Evolutionary conservation across 23 tunicate species (phyloP), one percentile per base, ranked within the genome.

Genomic region (Ascidia mentula): DNA sequence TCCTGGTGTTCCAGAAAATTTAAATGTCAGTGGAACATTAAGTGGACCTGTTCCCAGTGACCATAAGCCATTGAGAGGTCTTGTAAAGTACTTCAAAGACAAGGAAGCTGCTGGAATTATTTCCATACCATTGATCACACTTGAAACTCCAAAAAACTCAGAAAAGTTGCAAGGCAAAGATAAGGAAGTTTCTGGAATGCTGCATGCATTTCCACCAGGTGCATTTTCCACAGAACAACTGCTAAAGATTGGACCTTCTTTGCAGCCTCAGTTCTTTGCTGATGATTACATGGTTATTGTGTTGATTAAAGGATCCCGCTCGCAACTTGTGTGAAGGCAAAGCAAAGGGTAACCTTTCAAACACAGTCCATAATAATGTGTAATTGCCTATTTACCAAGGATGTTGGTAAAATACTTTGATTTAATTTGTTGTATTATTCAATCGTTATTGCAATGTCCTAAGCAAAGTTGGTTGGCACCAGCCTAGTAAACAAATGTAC

Each of bases 171-270:
- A 77, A 15, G 31, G 35, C 31, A 81, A 81, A 53, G 87, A 82
- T 42, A 82, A 86, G 40, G 79, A 75, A 36, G 76, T 86, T 15
- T 80, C 91, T 69, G 98, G 98, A 1, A 72, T 84, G 73, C 80
- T 93, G 73, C 98, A 93, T 77, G 84, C 86, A 6, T 93, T 93
- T 80, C 98, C 98, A 15, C 98, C 98, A 31, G 79, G 98, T 18
- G 80, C 88, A 38, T 93, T 88, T 60, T 84, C 87, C 35, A 83
- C 60, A 34, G 93, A 88, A 32, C 92, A 87, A 65, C 72, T 93
- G 80, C 78, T 93, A 4, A 83, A 82, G 76, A 69, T 93, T 5
- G 98, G 94, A n/a, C 98, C 93, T 32, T 72, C 76, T 31, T 79
- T 93, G 37, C 89, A 93, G 40, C 93, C 98, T 1, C 86, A 80